Percentiles rank a stretch among this genome's conserved stretches.
phyloP scores from a whole-genome alignment of 2,797 vertebrate genomes.

The Xenopus petersii region DNA sequence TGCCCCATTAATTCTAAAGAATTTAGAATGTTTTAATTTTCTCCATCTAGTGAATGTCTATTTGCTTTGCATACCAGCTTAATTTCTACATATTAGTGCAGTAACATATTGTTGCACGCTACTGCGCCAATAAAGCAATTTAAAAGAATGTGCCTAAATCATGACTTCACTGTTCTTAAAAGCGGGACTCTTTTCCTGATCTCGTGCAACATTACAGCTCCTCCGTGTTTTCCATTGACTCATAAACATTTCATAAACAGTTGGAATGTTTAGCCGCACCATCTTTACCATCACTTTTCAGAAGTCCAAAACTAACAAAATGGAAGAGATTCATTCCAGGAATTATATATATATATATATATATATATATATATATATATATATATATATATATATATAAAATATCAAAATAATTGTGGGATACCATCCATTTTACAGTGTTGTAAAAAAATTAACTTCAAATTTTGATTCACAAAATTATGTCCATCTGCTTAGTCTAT shows the following conservation, averaged over 20 bases:
- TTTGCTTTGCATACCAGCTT: too few relatives aligned
- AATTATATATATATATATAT: neutral
- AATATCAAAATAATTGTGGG: too few relatives aligned
- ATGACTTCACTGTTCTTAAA: neutral
- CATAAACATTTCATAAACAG: conserved; percentile 3
- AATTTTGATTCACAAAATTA: neutral
- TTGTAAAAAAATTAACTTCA: neutral
- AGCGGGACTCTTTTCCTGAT: conserved; percentile 9
- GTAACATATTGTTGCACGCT: neutral
- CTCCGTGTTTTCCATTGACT: conserved; percentile 15
- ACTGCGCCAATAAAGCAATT: neutral
- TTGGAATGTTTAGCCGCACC: conserved; percentile 2
- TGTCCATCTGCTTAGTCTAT: too few relatives aligned
- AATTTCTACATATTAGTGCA: too few relatives aligned
- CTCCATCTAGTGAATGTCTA: too few relatives aligned
- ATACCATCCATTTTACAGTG: too few relatives aligned
- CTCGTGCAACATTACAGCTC: neutral
- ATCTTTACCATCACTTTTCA: neutral
- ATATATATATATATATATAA: too few relatives aligned
- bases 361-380: too few relatives aligned
- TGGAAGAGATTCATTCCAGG: neutral
- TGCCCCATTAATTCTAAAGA: too few relatives aligned
- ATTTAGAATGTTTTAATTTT: too few relatives aligned
- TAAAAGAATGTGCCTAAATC: neutral
- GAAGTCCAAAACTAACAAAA: neutral